A percentile compares a stretch with the other conserved stretches of the same genome.
Conservation (phyloP, 2,888 invertebrate species). For the Physocephala rufipes region DNA sequence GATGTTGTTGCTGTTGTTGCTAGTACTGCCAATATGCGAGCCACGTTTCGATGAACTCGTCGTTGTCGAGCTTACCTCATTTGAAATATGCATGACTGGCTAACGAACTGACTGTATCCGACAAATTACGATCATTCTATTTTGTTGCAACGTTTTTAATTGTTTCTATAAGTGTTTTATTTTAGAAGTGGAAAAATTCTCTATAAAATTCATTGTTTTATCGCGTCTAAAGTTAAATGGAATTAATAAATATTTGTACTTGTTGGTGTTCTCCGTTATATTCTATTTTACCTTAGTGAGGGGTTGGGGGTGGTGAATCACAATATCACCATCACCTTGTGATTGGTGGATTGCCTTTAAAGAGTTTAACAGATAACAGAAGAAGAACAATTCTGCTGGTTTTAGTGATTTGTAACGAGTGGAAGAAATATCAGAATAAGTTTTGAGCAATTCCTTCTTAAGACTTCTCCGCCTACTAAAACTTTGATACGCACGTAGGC, state of each 20-base stretch:
- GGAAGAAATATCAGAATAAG: conserved; percentile 41
- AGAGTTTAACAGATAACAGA: conserved; percentile 2
- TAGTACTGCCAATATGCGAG: conserved; percentile 23
- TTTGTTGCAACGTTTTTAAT: conserved; percentile 25
- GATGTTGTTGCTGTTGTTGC: conserved; percentile 43
- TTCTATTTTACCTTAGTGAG: background rate
- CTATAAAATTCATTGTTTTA: too few species aligned
- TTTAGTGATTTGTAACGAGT: conserved; percentile 35
- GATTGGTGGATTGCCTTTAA: conserved; percentile 14
- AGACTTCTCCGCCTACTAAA: conserved; percentile 22
- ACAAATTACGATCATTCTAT: conserved; percentile 24
- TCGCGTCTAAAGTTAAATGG: too few species aligned
- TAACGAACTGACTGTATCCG: conserved; percentile 47
- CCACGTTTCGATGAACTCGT: conserved; percentile 49
- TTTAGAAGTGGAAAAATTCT: too few species aligned
- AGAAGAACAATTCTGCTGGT: conserved; percentile 35
- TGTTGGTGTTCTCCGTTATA: background rate
- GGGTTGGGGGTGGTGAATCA: too few species aligned
- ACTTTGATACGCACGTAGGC: conserved; percentile 41
- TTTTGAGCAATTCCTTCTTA: conserved; percentile 20
- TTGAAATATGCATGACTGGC: conserved; percentile 78
- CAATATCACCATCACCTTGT: too few species aligned
- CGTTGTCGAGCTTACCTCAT: conserved; percentile 80
- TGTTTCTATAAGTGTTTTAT: background rate
- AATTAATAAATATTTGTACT: background rate